Conservation (phyloP, 2,888 invertebrate genomes). For the Melieria crassipennis region DNA sequence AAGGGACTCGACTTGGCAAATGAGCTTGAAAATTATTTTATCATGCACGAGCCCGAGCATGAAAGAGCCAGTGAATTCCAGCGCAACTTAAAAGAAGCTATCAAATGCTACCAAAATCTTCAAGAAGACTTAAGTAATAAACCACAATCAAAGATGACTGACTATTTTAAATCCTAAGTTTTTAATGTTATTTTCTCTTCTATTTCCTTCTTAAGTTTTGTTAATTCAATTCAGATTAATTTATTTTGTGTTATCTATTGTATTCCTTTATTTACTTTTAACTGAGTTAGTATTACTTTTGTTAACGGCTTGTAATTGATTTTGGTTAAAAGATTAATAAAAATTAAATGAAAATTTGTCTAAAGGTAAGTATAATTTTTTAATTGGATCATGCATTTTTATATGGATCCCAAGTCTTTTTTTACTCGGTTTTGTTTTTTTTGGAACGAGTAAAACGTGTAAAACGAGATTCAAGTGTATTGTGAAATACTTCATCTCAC, state of each 20-base stretch:
- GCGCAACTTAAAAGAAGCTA: background rate
- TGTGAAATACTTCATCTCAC: too few species aligned
- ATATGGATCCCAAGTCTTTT: background rate
- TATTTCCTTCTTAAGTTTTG: too few species aligned
- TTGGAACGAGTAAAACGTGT: conserved; percentile 4
- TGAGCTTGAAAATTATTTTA: background rate
- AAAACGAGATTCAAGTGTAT: background rate
- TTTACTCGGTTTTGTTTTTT: background rate
- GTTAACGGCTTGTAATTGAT: background rate
- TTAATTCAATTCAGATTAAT: background rate
- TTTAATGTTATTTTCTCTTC: background rate
- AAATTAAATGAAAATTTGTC: background rate
- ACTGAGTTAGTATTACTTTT: background rate
- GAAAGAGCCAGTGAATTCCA: background rate
- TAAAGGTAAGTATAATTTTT: conserved; percentile 11
- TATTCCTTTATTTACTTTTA: conserved; percentile 5
- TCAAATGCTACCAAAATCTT: conserved; percentile 4
- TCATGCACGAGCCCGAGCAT: background rate
- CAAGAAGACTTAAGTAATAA: conserved; percentile 3
- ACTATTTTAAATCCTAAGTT: background rate
- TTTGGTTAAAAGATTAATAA: background rate
- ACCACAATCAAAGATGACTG: background rate
- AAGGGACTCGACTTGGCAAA: conserved; percentile 1
- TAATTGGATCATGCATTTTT: background rate
- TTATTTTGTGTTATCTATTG: background rate